phyloP scores from a whole-genome alignment of 2,113 vertebrate species.

The rabbit (Oryctolagus cuniculus) region mOryCun1.1 NC_091440.1:111897001-111897500 shows the following conservation, averaged over 20 bases:
- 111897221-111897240: constrained; percentile 72
- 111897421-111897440: not conserved
- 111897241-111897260: constrained; percentile 64
- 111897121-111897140: not conserved
- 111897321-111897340: too few relatives aligned
- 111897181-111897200: constrained; percentile 42
- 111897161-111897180: constrained; percentile 35
- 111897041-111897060: not conserved
- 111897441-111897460: constrained; percentile 79
- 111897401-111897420: too few relatives aligned
- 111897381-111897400: too few relatives aligned
- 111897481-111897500: constrained; percentile 62
- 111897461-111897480: constrained; percentile 40
- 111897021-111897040: not conserved
- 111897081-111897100: constrained; percentile 8
- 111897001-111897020: not conserved
- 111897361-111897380: too few relatives aligned
- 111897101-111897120: constrained; percentile 30
- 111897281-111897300: constrained; percentile 53
- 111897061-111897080: not conserved
- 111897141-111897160: constrained; percentile 24
- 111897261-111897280: constrained; percentile 71
- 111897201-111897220: not conserved
- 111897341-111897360: too few relatives aligned
- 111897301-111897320: not conserved